A percentile compares a stretch with the other conserved stretches of the same genome.
phyloP scores from a whole-genome alignment of 2,888 invertebrate genomes.

The Tanytarsus gracilentus region DNA sequence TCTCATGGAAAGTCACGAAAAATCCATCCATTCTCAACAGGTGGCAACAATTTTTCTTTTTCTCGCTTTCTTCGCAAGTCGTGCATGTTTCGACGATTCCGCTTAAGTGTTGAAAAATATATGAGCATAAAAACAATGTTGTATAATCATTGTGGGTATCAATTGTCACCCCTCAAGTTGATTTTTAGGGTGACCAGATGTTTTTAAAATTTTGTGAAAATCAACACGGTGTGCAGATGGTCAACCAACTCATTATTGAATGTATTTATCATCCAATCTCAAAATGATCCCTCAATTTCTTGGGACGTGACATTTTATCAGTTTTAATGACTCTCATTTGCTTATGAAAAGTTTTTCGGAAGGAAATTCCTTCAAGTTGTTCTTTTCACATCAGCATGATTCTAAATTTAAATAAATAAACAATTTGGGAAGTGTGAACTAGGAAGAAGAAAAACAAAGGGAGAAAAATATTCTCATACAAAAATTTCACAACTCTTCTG shows the following conservation, averaged over 20 bases:
- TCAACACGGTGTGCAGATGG: background rate
- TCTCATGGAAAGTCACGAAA: constrained; percentile 25
- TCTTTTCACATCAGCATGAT: too few relatives aligned
- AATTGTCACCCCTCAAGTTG: too few relatives aligned
- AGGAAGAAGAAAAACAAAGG: background rate
- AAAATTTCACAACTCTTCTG: background rate
- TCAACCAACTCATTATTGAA: background rate
- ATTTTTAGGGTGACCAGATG: background rate
- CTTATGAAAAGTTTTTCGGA: background rate
- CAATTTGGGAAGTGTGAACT: background rate
- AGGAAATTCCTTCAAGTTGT: background rate
- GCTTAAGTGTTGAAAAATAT: too few relatives aligned
- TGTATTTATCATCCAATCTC: too few relatives aligned
- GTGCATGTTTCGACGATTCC: too few relatives aligned
- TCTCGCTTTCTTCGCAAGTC: background rate
- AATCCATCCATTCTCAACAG: constrained; percentile 11
- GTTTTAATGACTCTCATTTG: background rate
- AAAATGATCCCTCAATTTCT: too few relatives aligned
- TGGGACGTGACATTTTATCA: constrained; percentile 22
- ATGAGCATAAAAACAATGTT: background rate
- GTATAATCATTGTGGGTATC: background rate
- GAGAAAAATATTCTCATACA: background rate
- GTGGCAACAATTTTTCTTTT: constrained; percentile 19
- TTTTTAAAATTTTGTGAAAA: background rate
- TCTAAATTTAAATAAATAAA: too few relatives aligned